Evolutionary conservation across 2,888 invertebrate genomes (phyloP), one percentile per base, ranked within the genome.

Genomic region (Acrobasis suavella): DNA sequence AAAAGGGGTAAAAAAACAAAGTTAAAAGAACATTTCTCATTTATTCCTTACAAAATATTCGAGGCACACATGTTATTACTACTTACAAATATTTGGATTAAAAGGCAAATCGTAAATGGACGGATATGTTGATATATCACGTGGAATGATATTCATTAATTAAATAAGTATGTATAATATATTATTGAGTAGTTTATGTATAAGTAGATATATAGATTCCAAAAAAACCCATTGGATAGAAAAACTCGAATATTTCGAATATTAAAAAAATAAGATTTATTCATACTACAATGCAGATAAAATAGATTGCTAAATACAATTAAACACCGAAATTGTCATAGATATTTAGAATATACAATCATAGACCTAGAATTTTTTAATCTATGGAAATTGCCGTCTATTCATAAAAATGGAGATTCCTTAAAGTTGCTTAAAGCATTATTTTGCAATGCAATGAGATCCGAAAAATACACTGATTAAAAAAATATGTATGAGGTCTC

Each of bases 41-140:
- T 58, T 58, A 58, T 58, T 58, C 14, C 58, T 58, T 58, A 58
- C 22, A 58, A 49, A 49, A 58, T 49, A 58, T 58, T 58, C 58
- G 22, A 58, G 58, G 58, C 58, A 58, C 58, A 49, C 58, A 46
- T 42, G 46, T 46, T 12, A 9, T 15, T 22, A 16, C 12, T 42
- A 56, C 42, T 14, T 46, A 46, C 17, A 22, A 42, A 42, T 42
- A 42, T 51, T 22, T 22, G 16, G 22, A 49, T n/a, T 32, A 58
- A 9, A 59, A 60, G 50, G 38, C 50, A 58, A 42, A 58, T 58
- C 49, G 38, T 17, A 38, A n/a, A 12, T 51, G 59, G 59, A 60
- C 59, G 59, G 59, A 60, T 60, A 50, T 50, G 17, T 50, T 3
- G n/a, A 16, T 17, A 32, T 42, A 32, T 7, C 15, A 58, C 17